A percentile compares a stretch with the other conserved stretches of the same genome.
Conservation (phyloP, 2,113 vertebrate genomes). For the Pampusana beccarii region DNA sequence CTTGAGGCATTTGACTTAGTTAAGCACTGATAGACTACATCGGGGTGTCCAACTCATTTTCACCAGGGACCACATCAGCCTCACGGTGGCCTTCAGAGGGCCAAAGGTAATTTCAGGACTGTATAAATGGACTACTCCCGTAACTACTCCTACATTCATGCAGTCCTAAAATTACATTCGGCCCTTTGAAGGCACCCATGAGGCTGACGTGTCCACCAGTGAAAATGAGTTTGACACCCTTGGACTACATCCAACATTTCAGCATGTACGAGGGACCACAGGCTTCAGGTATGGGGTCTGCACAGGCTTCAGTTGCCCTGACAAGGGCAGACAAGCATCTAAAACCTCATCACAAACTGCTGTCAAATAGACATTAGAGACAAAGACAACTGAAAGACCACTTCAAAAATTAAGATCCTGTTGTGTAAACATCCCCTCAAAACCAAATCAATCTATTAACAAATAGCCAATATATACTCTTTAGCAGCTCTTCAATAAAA, state of each 20-base stretch:
- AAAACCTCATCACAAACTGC: not conserved
- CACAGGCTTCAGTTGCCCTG: not conserved
- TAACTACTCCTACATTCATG: no score
- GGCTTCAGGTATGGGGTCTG: not conserved
- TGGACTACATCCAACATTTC: not conserved
- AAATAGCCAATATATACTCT: not conserved
- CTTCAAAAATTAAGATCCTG: not conserved
- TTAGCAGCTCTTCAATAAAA: not conserved
- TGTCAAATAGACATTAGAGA: not conserved
- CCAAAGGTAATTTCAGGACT: no score
- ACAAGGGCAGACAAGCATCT: not conserved
- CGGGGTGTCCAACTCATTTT: no score
- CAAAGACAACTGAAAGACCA: not conserved
- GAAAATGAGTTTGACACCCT: no score
- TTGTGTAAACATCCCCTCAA: not conserved
- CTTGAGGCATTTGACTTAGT: not conserved
- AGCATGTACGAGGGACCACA: not conserved
- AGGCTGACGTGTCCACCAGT: no score
- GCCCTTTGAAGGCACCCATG: no score
- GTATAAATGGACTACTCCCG: no score
- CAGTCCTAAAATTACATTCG: no score
- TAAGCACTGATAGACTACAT: not conserved
- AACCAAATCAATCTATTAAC: not conserved
- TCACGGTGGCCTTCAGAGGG: no score
- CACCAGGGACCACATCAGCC: no score